Base-by-base conservation (phyloP, 2,888 invertebrate species). In the Steinernema hermaphroditum region DNA sequence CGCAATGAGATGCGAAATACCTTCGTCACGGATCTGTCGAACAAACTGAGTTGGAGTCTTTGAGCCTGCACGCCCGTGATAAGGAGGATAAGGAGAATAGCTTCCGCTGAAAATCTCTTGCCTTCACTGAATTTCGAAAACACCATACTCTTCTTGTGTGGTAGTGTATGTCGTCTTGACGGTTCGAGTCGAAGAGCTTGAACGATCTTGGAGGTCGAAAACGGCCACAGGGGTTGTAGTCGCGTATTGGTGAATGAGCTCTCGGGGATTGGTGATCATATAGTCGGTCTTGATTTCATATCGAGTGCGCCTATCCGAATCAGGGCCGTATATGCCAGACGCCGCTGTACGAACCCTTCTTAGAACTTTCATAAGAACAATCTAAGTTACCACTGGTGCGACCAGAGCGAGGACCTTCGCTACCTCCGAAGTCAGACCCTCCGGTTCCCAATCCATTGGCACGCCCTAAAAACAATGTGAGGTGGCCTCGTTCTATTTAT, bases 11-110 rank as follows among this genome's bases (percentile, higher is more conserved):
- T 12, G 24, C 9, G 16, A 37, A n/a, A 29, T 62, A 85, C 85
- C 83, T 68, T 86, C 85, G 75, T 85, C 85, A 37, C 85, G 80
- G 24, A 85, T 77, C 75, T 83, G 83, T 8, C 82, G 81, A 29
- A 85, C 86, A 72, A 86, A 85, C 54, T 83, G 80, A 74, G 80
- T 81, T 16, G 85, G 85, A 2, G 81, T 79, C 14, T 76, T 72
- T 22, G 80, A 74, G 41, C 80, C 75, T 1, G 78, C 44, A n/a
- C 73, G 70, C 16, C 68, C 32, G 70, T 78, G 81, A 75, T 85
- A 85, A 6, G 85, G 85, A 44, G 85, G 81, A 43, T 80, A 80
- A 32, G 80, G 82, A 43, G 78, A 78, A 68, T 76, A 81, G 68
- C 76, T 32, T 34, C 29, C 72, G 8, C n/a, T n/a, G 14, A 50